Conservation (phyloP, 2,113 vertebrate genomes). For the Eudyptes chrysolophus region DNA sequence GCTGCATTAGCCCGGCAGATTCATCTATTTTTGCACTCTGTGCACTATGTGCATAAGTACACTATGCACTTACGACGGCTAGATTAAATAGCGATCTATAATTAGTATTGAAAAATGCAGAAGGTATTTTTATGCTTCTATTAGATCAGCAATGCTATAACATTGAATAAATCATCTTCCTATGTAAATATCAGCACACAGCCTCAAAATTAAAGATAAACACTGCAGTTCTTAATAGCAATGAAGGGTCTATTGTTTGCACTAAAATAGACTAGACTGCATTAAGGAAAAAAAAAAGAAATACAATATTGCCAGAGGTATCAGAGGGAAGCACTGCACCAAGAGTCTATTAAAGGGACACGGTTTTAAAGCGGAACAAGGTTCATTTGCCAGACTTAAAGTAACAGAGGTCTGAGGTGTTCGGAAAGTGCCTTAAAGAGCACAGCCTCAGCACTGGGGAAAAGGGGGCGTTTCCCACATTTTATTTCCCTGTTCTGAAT, state of each 20-base stretch:
- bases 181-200: not conserved
- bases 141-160: not conserved
- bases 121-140: not conserved
- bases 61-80: not conserved
- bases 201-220: not conserved
- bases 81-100: not conserved
- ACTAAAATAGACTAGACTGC: not conserved
- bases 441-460: not conserved
- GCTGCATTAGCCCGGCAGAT: constrained; percentile 31
- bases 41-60: not conserved
- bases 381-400: not conserved
- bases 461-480: fast-evolving
- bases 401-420: not conserved
- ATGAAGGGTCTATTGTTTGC: not conserved
- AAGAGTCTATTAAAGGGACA: not conserved
- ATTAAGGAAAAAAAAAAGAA: not conserved
- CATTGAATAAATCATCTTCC: not conserved
- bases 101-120: constrained; percentile 36
- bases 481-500: not conserved
- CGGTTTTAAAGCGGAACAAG: not conserved
- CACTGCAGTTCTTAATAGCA: not conserved
- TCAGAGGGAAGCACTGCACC: constrained; percentile 3
- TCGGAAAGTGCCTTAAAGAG: not conserved
- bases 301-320: not conserved
- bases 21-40: constrained; percentile 23